These are phyloP conservation scores for Sebastes kiyomatsui DNA, from an alignment of 2,797 vertebrate species.

Conservation along the genomic window DNA sequence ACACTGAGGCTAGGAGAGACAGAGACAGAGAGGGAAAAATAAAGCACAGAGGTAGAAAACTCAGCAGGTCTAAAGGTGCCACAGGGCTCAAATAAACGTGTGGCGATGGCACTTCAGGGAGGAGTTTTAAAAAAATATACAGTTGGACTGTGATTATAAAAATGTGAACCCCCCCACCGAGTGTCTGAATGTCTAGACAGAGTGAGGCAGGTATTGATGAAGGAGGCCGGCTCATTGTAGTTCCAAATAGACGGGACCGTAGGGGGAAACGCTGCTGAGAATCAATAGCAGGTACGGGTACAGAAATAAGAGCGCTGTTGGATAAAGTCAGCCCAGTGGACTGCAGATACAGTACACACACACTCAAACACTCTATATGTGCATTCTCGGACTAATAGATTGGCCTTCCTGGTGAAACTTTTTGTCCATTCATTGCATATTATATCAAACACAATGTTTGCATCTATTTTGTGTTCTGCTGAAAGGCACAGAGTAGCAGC, in stretches of 20 bases:
- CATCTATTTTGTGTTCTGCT: neutral
- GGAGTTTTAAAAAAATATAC: conserved; percentile 19
- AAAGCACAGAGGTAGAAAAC: conserved; percentile 9
- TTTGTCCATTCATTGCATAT: neutral
- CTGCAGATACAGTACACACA: neutral
- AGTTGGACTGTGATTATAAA: conserved; percentile 26
- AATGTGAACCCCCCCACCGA: conserved; percentile 4
- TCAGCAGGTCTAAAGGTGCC: conserved; percentile 28
- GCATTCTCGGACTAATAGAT: neutral
- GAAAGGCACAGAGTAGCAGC: neutral
- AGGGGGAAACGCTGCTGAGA: neutral
- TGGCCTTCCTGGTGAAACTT: neutral
- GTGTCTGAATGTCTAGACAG: conserved; percentile 33
- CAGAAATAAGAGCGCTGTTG: conserved; percentile 1
- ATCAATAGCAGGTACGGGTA: neutral
- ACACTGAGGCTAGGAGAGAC: neutral
- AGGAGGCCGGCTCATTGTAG: neutral
- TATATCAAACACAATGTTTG: neutral
- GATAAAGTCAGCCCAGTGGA: neutral
- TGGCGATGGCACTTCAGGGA: conserved; percentile 11
- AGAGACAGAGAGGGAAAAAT: neutral
- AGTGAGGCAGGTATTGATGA: conserved; percentile 22
- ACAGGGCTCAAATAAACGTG: conserved; percentile 28
- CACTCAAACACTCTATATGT: neutral
- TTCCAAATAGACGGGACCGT: neutral